A percentile compares a stretch with the other conserved stretches of the same genome.
Conservation (phyloP, 2,888 invertebrate genomes). For the Trachelus stipa region DNA sequence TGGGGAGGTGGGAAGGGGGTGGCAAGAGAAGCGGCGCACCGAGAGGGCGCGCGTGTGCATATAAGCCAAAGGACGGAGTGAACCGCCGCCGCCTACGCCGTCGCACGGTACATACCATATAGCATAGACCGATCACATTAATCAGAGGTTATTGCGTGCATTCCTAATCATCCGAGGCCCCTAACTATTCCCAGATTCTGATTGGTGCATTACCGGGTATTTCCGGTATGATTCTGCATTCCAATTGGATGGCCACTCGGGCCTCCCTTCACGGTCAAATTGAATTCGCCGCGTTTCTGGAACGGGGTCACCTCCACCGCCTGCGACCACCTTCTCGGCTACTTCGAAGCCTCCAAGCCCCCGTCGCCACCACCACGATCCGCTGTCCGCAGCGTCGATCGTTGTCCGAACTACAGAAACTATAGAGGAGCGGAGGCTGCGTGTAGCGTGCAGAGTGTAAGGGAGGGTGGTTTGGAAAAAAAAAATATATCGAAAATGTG, state of each 20-base stretch:
- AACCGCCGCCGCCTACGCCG: conserved; percentile 29
- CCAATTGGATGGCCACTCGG: conserved; percentile 71
- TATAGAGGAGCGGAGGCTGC: not conserved
- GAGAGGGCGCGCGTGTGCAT: conserved; percentile 41
- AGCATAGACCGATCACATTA: conserved; percentile 66
- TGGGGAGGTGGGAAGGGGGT: conserved; percentile 7
- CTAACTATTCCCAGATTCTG: conserved; percentile 66
- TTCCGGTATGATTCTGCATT: conserved; percentile 67
- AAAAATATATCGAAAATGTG: not conserved
- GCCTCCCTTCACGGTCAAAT: conserved; percentile 5
- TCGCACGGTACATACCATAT: conserved; percentile 43
- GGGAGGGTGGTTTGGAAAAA: not conserved
- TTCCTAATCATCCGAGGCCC: conserved; percentile 66
- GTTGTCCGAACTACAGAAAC: not conserved
- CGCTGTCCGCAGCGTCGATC: not conserved
- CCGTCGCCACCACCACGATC: not conserved
- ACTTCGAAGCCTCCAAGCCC: conserved; percentile 15
- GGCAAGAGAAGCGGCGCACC: conserved; percentile 28
- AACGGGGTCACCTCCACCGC: conserved; percentile 15
- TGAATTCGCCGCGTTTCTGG: conserved; percentile 6
- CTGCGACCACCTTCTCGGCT: conserved; percentile 2
- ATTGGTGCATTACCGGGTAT: conserved; percentile 67
- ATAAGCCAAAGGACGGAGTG: conserved; percentile 56
- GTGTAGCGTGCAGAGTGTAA: not conserved
- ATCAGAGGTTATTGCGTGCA: conserved; percentile 68